Conservation (phyloP, 2,797 vertebrate genomes). For the Platyrinchus mystaceus region DNA sequence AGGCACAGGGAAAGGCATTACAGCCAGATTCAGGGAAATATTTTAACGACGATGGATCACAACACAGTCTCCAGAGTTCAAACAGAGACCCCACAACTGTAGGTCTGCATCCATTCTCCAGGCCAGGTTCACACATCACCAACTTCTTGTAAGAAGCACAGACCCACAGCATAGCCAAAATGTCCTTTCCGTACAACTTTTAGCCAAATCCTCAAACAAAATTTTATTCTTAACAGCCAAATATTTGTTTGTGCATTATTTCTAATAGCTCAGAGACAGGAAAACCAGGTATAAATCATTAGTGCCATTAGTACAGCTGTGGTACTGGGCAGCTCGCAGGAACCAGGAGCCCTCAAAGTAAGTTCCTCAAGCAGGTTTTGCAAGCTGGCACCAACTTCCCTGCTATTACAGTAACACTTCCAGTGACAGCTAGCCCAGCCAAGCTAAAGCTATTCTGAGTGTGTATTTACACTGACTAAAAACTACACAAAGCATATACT, state of each 20-base stretch:
- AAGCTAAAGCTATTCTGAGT: neutral
- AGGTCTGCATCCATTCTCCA: neutral
- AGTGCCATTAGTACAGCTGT: neutral
- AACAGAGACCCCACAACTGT: fast-evolving
- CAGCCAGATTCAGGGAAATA: neutral
- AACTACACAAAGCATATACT: neutral
- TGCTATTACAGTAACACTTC: neutral
- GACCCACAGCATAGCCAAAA: neutral
- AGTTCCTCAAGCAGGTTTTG: neutral
- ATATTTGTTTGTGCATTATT: neutral
- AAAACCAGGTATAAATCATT: neutral
- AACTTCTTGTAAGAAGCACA: fast-evolving
- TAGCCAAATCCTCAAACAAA: neutral
- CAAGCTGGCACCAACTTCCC: neutral
- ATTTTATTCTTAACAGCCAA: neutral
- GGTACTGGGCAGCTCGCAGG: neutral
- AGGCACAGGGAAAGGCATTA: fast-evolving
- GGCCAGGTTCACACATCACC: neutral
- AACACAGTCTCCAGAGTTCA: no score
- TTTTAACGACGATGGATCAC: neutral
- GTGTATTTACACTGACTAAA: conserved; percentile 6
- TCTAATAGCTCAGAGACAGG: neutral
- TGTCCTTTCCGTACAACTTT: neutral
- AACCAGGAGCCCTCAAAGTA: neutral
- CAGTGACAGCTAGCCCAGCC: neutral